Conservation (phyloP, 2,797 vertebrate species). For the Sciaenops ocellatus region DNA sequence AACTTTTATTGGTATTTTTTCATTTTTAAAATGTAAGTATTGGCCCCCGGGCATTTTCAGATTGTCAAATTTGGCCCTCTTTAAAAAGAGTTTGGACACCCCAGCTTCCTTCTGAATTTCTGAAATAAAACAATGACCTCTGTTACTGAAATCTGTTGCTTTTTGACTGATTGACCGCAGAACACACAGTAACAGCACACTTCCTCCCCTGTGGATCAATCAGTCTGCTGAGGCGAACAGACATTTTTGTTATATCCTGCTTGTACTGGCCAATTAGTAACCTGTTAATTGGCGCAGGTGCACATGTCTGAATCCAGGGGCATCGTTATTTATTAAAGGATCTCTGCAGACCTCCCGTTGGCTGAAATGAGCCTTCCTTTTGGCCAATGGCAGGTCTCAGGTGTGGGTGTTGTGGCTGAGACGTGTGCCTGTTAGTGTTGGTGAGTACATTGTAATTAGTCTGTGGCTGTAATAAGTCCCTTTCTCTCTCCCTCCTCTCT, state of each 20-base stretch:
- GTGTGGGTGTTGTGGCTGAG: conserved; percentile 90
- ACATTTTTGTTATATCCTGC: conserved; percentile 62
- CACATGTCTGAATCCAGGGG: conserved; percentile 76
- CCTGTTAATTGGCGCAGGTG: conserved; percentile 86
- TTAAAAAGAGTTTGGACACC: no score
- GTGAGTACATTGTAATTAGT: conserved; percentile 95
- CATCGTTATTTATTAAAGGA: conserved; percentile 87
- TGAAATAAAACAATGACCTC: conserved; percentile 15
- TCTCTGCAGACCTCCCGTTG: conserved; percentile 88
- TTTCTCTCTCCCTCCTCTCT: conserved; percentile 42
- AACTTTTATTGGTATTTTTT: no score
- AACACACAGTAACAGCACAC: conserved; percentile 26
- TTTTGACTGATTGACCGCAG: conserved; percentile 8
- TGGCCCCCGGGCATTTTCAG: no score
- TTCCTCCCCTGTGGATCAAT: conserved; percentile 65
- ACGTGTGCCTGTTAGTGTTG: conserved; percentile 89
- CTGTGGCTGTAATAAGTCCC: conserved; percentile 91
- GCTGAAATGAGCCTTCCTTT: conserved; percentile 90
- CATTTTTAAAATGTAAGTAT: no score
- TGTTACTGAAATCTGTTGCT: conserved; percentile 12
- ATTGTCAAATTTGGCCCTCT: no score
- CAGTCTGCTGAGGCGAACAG: conserved; percentile 47
- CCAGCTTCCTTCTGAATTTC: background rate
- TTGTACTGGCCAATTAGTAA: conserved; percentile 81
- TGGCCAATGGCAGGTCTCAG: conserved; percentile 91